Evolutionary conservation across 2,888 invertebrate genomes (phyloP), one percentile per base, ranked within the genome.

Genomic region (Oligia strigilis): DNA sequence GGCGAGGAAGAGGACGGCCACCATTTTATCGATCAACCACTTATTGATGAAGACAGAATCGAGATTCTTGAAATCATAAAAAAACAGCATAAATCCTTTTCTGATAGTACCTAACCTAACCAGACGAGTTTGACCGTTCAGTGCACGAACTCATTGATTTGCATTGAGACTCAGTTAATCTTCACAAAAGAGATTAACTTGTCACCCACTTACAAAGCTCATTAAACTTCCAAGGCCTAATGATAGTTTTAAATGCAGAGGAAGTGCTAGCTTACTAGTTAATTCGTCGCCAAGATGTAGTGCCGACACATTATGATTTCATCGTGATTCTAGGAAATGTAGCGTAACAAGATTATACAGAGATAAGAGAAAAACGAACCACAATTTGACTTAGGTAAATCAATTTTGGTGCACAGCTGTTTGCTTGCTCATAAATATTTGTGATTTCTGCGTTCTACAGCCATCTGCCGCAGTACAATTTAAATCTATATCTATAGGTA

Each of bases 211-310:
- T 23, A 17, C 11, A 49, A 29, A 43, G 55, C n/a, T 82, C 2
- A 58, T 19, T 43, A 49, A 65, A 58, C 52, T 58, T 83, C 13
- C n/a, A 1, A 29, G 4, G 19, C 60, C 11, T n/a, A 67, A 64
- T 77, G n/a, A 14, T 36, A 19, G 77, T 43, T 81, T 69, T 77
- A 81, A 23, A 83, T 83, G 65, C 83, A 58, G 78, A n/a, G 23
- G 19, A 43, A 62, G 36, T 58, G 55, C 11, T 4, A 40, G 11
- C 4, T 13, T 58, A 8, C 64, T 70, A 14, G n/a, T 58, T 70
- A 58, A 77, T 49, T 77, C 9, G 14, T 58, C 49, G 4, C 43
- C 3, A 14, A 43, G n/a, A 70, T 60, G 14, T 65, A 58, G 23
- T 0, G 11, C 23, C 11, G 11, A 23, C 9, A 23, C 9, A 23